Conservation (phyloP, 2,797 vertebrate species). For the Rhabdomys pumilio region DNA sequence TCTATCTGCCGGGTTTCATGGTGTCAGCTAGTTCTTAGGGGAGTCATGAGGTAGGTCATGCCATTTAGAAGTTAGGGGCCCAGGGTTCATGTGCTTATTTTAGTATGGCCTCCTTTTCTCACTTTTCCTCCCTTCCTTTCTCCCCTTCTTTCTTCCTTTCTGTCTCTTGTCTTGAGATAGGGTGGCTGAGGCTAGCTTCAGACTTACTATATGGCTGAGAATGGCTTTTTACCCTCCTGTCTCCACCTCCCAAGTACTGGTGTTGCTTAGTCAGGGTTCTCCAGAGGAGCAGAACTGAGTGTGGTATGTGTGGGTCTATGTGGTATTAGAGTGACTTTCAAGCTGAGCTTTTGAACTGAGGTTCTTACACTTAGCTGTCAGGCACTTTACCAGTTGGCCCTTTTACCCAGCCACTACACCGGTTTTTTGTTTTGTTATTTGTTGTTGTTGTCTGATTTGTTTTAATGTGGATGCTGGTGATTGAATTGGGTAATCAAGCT, state of each 20-base stretch:
- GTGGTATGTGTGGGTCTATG: not conserved
- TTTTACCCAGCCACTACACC: not conserved
- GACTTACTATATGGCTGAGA: not conserved
- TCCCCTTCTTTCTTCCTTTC: no score
- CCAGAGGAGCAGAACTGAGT: not conserved
- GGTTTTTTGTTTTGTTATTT: not conserved
- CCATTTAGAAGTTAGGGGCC: not conserved
- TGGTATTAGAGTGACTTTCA: not conserved
- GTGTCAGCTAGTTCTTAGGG: not conserved
- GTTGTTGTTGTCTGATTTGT: not conserved
- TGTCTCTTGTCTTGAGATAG: not conserved
- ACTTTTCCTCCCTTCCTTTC: not conserved
- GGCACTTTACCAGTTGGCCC: not conserved
- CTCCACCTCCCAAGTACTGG: not conserved
- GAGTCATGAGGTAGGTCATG: conserved; percentile 1
- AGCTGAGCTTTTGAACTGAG: not conserved
- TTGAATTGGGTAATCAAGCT: not conserved
- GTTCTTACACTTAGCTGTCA: not conserved
- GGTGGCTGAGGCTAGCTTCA: not conserved
- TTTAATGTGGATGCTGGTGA: not conserved
- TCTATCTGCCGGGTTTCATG: not conserved
- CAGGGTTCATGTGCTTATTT: not conserved
- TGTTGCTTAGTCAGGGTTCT: not conserved
- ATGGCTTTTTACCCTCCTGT: accelerated
- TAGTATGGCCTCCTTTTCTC: not conserved